These are phyloP conservation scores for Corydoras maculifer DNA, from an alignment of 2,113 vertebrate genomes.

Conservation along the genomic window DNA sequence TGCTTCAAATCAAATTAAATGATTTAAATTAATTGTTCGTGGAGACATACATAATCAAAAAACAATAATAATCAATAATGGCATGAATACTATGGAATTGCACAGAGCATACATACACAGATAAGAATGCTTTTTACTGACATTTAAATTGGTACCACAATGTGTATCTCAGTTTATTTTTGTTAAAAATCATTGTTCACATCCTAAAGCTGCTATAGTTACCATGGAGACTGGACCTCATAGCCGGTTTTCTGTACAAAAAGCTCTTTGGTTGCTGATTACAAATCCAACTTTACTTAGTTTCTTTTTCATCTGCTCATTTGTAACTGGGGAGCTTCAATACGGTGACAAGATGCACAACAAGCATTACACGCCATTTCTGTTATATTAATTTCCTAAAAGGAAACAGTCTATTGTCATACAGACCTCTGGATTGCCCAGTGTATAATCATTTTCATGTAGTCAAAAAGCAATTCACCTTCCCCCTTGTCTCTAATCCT, in stretches of 20 bases:
- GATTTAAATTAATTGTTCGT: too few species aligned
- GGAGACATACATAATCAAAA: too few species aligned
- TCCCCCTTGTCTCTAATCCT: not conserved
- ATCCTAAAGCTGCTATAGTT: conserved; percentile 51
- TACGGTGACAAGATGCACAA: too few species aligned
- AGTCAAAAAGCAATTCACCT: conserved; percentile 5
- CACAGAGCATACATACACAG: too few species aligned
- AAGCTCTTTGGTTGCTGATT: conserved; percentile 9
- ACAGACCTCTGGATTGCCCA: conserved; percentile 20
- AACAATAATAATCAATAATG: too few species aligned
- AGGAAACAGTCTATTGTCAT: not conserved
- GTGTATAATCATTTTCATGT: not conserved
- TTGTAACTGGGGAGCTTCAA: not conserved
- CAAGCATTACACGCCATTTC: too few species aligned
- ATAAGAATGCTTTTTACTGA: too few species aligned
- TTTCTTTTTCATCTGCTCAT: not conserved
- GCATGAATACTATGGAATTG: too few species aligned
- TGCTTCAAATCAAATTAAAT: too few species aligned
- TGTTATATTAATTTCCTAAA: too few species aligned
- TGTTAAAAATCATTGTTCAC: conserved; percentile 54
- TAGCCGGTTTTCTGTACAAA: conserved; percentile 44
- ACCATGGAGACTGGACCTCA: conserved; percentile 54
- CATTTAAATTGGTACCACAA: too few species aligned
- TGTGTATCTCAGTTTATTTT: not conserved
- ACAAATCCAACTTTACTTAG: not conserved